Evolutionary conservation across 2,113 vertebrate species (phyloP).

Genomic region (Passer montanus): DNA sequence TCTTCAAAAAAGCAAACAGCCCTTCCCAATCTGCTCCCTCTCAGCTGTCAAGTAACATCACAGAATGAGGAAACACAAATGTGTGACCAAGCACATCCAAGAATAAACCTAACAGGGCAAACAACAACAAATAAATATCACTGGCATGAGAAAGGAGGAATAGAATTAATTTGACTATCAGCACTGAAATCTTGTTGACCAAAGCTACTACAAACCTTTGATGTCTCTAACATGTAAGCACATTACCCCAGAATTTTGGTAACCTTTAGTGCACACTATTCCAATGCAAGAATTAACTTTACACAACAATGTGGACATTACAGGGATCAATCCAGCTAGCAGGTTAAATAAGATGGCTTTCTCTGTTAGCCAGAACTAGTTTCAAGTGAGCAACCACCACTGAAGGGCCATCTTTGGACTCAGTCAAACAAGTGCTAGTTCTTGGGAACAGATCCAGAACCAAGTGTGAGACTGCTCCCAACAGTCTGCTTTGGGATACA

Average conservation of each 20-base stretch:
- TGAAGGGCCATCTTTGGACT: not conserved
- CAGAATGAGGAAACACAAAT: not conserved
- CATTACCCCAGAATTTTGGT: not conserved
- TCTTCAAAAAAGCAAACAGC: not conserved
- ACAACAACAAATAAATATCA: not conserved
- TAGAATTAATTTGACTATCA: not conserved
- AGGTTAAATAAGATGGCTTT: not conserved
- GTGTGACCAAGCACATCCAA: not conserved
- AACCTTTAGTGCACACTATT: not conserved
- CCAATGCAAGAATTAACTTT: not conserved
- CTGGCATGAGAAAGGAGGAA: not conserved
- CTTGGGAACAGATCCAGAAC: not conserved
- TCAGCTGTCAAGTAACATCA: not conserved
- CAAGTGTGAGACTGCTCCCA: not conserved
- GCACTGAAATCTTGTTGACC: not conserved
- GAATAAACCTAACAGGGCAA: not conserved
- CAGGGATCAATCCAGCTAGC: not conserved
- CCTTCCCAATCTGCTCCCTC: not conserved
- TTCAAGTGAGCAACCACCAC: not conserved
- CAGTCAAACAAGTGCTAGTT: not conserved
- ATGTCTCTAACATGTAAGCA: not conserved
- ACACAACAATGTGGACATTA: not conserved
- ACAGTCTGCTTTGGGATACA: not conserved
- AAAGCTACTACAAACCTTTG: not conserved
- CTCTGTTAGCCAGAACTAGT: not conserved